Evolutionary conservation across 1,140 invertebrate genomes (phyloP).

Genomic region (Megalopta genalis): DNA sequence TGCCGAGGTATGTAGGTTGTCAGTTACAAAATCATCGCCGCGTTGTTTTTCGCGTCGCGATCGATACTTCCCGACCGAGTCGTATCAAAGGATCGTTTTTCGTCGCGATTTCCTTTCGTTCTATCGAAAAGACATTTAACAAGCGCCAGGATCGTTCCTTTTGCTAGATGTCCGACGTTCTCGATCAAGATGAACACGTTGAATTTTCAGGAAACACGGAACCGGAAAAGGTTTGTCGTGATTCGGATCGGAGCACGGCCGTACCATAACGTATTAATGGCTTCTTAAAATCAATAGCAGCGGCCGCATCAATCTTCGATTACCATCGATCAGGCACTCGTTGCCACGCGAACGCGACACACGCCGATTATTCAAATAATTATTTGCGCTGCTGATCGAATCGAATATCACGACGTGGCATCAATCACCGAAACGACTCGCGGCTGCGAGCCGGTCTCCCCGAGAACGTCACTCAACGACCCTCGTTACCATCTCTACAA

Average conservation of each 20-base stretch:
- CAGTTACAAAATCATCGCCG: no score
- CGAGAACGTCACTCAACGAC: slow-evolving; percentile 6
- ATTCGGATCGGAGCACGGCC: background rate
- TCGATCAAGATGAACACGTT: background rate
- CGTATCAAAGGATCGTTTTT: background rate
- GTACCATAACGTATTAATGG: no score
- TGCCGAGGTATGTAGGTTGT: background rate
- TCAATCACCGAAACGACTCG: slow-evolving; percentile 4
- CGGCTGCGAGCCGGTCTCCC: background rate
- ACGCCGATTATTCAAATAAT: slow-evolving; percentile 14
- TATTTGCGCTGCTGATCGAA: background rate
- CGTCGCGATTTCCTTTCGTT: background rate
- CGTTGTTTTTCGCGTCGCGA: background rate
- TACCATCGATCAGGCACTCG: background rate
- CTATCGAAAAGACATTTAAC: background rate
- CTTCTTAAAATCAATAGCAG: background rate
- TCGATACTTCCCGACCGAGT: background rate
- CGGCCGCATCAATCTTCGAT: background rate
- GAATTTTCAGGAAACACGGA: background rate
- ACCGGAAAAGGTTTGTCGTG: background rate
- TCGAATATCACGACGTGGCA: slow-evolving; percentile 1
- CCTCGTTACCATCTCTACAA: background rate
- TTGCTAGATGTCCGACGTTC: no score
- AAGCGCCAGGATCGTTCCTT: no score
- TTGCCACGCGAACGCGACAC: background rate